A percentile compares a stretch with the other conserved stretches of the same genome.
Evolutionary conservation across 2,888 invertebrate species (phyloP).

Genomic region (Eupithecia dodoneata): DNA sequence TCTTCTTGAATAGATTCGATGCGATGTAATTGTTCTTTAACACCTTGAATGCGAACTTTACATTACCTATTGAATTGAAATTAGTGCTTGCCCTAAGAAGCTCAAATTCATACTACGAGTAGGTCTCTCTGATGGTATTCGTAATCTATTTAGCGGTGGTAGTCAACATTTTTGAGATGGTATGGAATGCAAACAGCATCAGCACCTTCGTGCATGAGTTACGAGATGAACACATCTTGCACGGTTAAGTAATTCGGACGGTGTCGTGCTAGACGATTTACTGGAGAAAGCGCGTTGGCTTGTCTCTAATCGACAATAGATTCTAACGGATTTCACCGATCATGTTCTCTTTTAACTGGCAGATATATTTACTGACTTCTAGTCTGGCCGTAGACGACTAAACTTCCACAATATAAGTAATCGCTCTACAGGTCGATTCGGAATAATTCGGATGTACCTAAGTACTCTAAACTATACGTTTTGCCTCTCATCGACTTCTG

Average conservation of each 20-base stretch:
- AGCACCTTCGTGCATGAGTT: constrained; percentile 31
- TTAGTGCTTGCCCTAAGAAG: too few relatives aligned
- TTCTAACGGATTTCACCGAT: constrained; percentile 67
- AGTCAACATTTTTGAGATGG: constrained; percentile 15
- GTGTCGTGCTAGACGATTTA: constrained; percentile 54
- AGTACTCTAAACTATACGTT: too few relatives aligned
- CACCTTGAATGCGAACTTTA: too few relatives aligned
- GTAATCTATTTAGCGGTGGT: not conserved
- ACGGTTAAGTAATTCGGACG: constrained; percentile 52
- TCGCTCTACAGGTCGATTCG: too few relatives aligned
- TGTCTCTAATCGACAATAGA: constrained; percentile 53
- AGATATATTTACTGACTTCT: constrained; percentile 30
- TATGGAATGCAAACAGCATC: constrained; percentile 10
- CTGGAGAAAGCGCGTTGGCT: constrained; percentile 61
- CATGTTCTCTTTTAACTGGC: constrained; percentile 46
- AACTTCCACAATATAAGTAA: not conserved
- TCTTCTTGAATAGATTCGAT: not conserved
- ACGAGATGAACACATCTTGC: constrained; percentile 42
- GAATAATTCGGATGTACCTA: too few relatives aligned
- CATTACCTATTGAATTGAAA: too few relatives aligned
- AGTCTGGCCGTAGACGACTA: not conserved
- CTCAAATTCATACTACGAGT: not conserved
- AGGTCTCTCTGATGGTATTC: not conserved
- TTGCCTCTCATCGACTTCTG: too few relatives aligned
- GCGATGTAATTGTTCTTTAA: too few relatives aligned